Evolutionary conservation across 2,888 invertebrate genomes (phyloP).

Genomic region (Drosophila maculinotata): DNA sequence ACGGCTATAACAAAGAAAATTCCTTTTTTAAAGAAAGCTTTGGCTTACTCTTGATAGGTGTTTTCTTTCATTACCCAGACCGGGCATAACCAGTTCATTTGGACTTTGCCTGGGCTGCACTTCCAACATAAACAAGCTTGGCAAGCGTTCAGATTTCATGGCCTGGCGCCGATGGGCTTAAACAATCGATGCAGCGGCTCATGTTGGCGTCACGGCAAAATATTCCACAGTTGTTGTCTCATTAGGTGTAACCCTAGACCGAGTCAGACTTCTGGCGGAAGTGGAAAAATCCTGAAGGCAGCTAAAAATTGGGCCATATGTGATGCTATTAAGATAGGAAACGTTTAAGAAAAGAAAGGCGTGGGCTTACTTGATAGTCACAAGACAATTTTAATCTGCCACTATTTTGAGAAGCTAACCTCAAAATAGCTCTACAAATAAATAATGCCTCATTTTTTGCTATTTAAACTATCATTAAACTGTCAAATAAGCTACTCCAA

Average conservation of each 20-base stretch:
- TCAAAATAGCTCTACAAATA: conserved; percentile 12
- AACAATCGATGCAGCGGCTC: conserved; percentile 27
- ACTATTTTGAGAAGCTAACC: neutral
- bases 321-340: conserved; percentile 45
- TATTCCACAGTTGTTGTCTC: conserved; percentile 26
- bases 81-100: conserved; percentile 7
- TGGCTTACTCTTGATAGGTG: no score
- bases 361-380: conserved; percentile 11
- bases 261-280: conserved; percentile 31
- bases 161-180: conserved; percentile 48
- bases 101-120: conserved; percentile 42
- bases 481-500: conserved; percentile 28
- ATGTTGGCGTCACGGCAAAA: conserved; percentile 41
- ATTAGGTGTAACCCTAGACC: conserved; percentile 27
- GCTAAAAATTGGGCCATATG: conserved; percentile 6
- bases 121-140: conserved; percentile 46
- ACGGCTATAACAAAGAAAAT: neutral
- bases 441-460: conserved; percentile 9
- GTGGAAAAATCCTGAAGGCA: conserved; percentile 23
- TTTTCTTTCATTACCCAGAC: neutral
- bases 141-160: conserved; percentile 55
- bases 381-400: neutral
- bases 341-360: neutral
- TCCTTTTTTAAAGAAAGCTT: neutral
- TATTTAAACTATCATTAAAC: conserved; percentile 60